These are phyloP conservation scores for Brachypterus glaber DNA, from an alignment of 2,888 invertebrate genomes.

Conservation along the genomic window DNA sequence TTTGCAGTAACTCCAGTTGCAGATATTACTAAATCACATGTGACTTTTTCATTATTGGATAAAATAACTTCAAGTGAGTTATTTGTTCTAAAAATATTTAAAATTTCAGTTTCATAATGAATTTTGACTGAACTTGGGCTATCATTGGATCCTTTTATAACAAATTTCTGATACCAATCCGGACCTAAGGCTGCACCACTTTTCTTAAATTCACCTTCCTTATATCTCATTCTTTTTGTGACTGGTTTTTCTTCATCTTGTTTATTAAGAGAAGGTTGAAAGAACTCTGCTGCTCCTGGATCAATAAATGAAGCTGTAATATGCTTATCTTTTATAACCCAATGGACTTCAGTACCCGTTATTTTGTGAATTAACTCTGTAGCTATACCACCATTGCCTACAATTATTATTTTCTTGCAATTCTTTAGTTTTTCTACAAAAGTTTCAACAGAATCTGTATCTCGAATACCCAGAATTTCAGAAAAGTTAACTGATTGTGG, in stretches of 20 bases:
- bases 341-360: slow-evolving; percentile 72
- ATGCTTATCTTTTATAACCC: slow-evolving; percentile 89
- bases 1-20: slow-evolving; percentile 87
- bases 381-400: slow-evolving; percentile 98
- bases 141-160: slow-evolving; percentile 44
- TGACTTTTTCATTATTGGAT: slow-evolving; percentile 58
- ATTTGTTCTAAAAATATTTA: slow-evolving; percentile 37
- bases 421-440: slow-evolving; percentile 61
- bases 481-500: slow-evolving; percentile 46
- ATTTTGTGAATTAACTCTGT: slow-evolving; percentile 91
- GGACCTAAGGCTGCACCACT: slow-evolving; percentile 91
- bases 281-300: slow-evolving; percentile 91
- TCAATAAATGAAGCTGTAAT: slow-evolving; percentile 93
- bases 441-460: slow-evolving; percentile 83
- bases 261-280: slow-evolving; percentile 48
- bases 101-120: slow-evolving; percentile 51
- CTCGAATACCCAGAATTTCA: slow-evolving; percentile 79
- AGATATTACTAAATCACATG: slow-evolving; percentile 87
- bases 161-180: slow-evolving; percentile 79
- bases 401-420: slow-evolving; percentile 66
- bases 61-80: slow-evolving; percentile 56
- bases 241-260: slow-evolving; percentile 18
- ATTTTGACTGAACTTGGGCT: slow-evolving; percentile 47
- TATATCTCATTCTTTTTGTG: slow-evolving; percentile 56
- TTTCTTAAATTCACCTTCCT: slow-evolving; percentile 47